Base-by-base conservation (phyloP, 2,888 invertebrate genomes). In the Sepiola atlantica region DNA sequence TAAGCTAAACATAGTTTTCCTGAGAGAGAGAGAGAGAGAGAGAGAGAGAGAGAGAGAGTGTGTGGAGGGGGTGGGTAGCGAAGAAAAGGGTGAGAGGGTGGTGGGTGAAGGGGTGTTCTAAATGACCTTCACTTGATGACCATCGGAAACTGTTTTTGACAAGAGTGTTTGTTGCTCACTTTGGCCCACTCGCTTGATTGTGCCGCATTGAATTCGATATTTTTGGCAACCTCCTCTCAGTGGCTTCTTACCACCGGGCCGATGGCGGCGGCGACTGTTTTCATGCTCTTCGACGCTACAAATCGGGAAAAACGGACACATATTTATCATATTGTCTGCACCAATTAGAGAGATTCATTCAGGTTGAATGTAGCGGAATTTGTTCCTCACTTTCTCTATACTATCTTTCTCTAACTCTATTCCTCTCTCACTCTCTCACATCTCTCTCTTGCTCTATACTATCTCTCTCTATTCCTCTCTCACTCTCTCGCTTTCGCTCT, bases 261-360 rank as follows among this genome's bases (percentile, higher is more conserved):
- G 14, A 77, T 10, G 77, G 77, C n/a, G 28, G n/a, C 77, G 77
- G 77, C n/a, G 28, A 77, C 77, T 77, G 16, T 77, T 77, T 77
- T 77, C 77, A 77, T 77, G 77, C 77, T n/a, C 45, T 45, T 45
- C n/a, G 77, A 77, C 77, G 21, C 77, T 77, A 77, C 77, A 77
- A 32, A 77, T n/a, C 77, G 32, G 32, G 61, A 61, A 61, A 45
- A 61, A n/a, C 77, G 32, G 77, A n/a, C 77, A 77, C n/a, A n/a
- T 77, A n/a, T 77, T 77, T 77, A 77, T 77, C 77, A 77, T 77
- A 77, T 77, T 77, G 77, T 77, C n/a, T 77, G 45, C 32, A n/a
- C n/a, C 77, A 77, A 77, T 77, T 77, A 77, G 61, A 61, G 57
- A 57, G 77, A 77, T 77, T 77, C 77, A 77, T 77, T 77, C 77